These are phyloP conservation scores for Recurvirostra avosetta DNA, from an alignment of 2,113 vertebrate species.

Conservation along the genomic window DNA sequence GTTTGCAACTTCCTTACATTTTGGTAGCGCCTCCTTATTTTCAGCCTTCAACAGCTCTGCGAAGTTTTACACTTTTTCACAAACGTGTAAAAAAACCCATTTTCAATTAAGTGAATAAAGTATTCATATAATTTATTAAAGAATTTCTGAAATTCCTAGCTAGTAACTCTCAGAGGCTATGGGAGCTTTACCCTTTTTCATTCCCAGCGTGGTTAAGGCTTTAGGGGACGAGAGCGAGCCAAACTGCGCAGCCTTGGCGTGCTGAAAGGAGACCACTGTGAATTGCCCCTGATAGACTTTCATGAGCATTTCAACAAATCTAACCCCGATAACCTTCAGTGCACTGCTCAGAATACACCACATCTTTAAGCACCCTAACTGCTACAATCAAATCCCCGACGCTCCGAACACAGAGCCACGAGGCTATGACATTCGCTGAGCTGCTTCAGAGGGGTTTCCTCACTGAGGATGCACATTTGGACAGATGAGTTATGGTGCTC, in stretches of 20 bases:
- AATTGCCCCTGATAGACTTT: background rate
- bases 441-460: background rate
- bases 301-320: background rate
- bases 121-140: background rate
- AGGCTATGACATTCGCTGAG: rapidly evolving
- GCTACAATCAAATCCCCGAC: background rate
- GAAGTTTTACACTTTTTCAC: background rate
- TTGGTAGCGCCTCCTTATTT: background rate
- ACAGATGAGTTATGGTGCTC: no score
- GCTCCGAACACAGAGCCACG: background rate
- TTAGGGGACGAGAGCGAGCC: rapidly evolving
- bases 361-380: background rate
- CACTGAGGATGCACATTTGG: background rate
- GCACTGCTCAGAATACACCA: background rate
- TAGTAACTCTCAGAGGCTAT: rapidly evolving
- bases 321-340: background rate
- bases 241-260: rapidly evolving
- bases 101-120: background rate
- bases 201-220: background rate
- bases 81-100: background rate
- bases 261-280: background rate
- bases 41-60: background rate
- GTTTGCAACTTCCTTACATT: background rate
- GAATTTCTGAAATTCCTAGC: background rate
- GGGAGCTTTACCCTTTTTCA: background rate